Evolutionary conservation across 1,140 invertebrate species (phyloP).

Genomic region (Anoplophora glabripennis): DNA sequence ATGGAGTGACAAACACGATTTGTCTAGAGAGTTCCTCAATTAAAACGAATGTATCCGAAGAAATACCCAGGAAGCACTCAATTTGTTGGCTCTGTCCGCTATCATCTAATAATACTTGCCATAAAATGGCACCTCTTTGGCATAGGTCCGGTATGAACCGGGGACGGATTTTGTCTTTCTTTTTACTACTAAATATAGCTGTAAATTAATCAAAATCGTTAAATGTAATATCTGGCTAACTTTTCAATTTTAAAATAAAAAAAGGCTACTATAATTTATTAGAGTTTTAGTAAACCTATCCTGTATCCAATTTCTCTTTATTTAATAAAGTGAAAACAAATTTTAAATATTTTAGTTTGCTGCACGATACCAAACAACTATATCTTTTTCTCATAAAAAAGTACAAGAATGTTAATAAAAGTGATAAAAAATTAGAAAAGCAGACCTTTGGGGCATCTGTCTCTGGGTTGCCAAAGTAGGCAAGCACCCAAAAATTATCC

Average conservation of each 20-base stretch:
- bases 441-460: too few species aligned
- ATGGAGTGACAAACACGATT: constrained; percentile 84
- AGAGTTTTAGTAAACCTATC: too few species aligned
- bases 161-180: constrained; percentile 65
- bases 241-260: neutral
- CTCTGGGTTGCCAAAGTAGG: too few species aligned
- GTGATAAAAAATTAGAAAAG: too few species aligned
- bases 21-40: constrained; percentile 80
- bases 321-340: too few species aligned
- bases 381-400: too few species aligned
- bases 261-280: too few species aligned
- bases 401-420: too few species aligned
- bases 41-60: constrained; percentile 81
- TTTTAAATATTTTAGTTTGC: too few species aligned
- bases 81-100: constrained; percentile 64
- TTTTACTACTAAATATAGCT: constrained; percentile 69
- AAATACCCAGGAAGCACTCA: constrained; percentile 85
- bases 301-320: too few species aligned
- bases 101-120: constrained; percentile 73
- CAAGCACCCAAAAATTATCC: too few species aligned
- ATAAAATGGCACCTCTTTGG: constrained; percentile 72
- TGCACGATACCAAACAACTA: too few species aligned
- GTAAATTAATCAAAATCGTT: constrained; percentile 29
- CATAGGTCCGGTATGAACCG: constrained; percentile 65
- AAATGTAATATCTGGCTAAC: neutral